Percentiles rank a stretch among this genome's conserved stretches.
phyloP scores from a whole-genome alignment of 2,797 vertebrate species.

The Phalanger gymnotis region DNA sequence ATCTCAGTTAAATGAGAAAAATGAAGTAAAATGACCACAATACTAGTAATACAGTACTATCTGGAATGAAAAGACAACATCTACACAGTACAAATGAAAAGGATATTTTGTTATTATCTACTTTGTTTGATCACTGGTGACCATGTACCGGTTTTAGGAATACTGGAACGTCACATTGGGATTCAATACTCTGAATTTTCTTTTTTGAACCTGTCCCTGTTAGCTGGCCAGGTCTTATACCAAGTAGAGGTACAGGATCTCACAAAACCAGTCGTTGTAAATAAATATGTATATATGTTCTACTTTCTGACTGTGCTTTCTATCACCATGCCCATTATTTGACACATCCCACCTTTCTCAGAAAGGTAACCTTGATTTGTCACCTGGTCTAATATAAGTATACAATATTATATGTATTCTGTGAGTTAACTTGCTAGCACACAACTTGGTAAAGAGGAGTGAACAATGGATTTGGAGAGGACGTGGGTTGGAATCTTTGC shows the following conservation, averaged over 20 bases:
- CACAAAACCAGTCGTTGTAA: neutral
- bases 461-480: neutral
- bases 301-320: neutral
- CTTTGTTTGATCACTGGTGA: conserved; percentile 35
- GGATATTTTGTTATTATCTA: conserved; percentile 16
- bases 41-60: neutral
- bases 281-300: neutral
- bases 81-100: neutral
- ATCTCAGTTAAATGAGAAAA: conserved; percentile 48
- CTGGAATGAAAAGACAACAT: conserved; percentile 44
- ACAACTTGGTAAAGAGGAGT: neutral
- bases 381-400: neutral
- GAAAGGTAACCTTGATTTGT: neutral
- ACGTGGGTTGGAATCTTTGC: neutral
- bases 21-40: conserved; percentile 36
- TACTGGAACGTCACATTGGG: neutral
- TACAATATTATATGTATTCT: neutral
- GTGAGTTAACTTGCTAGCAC: neutral
- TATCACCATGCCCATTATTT: neutral
- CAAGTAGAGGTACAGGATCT: neutral
- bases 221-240: neutral
- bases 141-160: neutral
- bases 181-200: neutral
- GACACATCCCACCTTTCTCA: neutral
- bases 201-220: neutral